Evolutionary conservation across 1,140 invertebrate species (phyloP).

Genomic region (Anoplolepis gracilipes): DNA sequence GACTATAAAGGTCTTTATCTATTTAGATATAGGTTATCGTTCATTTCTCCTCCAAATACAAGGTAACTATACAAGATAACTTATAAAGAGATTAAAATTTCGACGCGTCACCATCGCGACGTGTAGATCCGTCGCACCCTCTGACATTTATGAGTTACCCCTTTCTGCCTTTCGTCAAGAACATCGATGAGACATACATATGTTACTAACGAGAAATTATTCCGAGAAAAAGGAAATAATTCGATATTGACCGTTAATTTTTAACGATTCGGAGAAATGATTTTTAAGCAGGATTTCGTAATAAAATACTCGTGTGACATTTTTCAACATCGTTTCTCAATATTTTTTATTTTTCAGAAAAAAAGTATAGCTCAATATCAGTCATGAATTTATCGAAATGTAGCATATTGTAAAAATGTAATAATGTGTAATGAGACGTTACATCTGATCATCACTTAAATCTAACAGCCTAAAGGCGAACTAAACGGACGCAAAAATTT

Average conservation of each 20-base stretch:
- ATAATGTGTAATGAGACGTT: neutral
- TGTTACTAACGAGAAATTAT: slow-evolving; percentile 5
- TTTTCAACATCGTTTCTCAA: neutral
- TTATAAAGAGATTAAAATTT: slow-evolving; percentile 66
- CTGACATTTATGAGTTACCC: slow-evolving; percentile 19
- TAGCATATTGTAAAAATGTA: too few relatives aligned
- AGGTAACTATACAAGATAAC: too few relatives aligned
- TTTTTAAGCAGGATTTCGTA: neutral
- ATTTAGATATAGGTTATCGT: slow-evolving; percentile 53
- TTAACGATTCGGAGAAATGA: neutral
- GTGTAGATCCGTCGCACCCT: neutral
- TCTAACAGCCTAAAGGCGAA: neutral
- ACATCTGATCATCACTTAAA: neutral
- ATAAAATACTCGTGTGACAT: neutral
- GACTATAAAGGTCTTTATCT: slow-evolving; percentile 67
- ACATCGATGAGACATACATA: slow-evolving; percentile 18
- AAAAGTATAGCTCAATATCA: too few relatives aligned
- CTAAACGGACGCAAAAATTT: neutral
- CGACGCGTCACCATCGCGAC: slow-evolving; percentile 65
- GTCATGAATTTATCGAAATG: too few relatives aligned
- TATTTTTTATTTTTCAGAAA: too few relatives aligned
- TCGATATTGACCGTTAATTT: neutral
- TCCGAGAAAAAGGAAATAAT: neutral
- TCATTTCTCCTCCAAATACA: slow-evolving; percentile 2
- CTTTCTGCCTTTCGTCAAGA: neutral